These are phyloP conservation scores for Tetramorium alpestre DNA, from an alignment of 1,140 invertebrate species.

Conservation along the genomic window DNA sequence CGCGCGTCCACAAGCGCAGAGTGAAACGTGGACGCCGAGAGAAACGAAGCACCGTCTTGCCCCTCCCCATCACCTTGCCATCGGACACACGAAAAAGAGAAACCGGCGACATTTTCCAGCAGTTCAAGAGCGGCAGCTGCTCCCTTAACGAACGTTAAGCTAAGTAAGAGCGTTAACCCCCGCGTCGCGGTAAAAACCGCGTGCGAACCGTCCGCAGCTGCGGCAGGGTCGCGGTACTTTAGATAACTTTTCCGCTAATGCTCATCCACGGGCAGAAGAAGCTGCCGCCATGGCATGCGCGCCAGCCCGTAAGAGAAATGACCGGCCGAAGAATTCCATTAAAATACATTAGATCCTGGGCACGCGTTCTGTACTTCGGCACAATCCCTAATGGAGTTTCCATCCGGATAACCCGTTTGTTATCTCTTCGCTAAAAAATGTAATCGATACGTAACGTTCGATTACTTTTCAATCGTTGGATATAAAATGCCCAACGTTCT, in stretches of 20 bases:
- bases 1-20: neutral
- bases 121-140: constrained; percentile 66
- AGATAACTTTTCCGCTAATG: constrained; percentile 80
- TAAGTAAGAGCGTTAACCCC: constrained; percentile 78
- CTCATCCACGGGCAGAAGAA: constrained; percentile 70
- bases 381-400: constrained; percentile 74
- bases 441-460: neutral
- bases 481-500: neutral
- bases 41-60: constrained; percentile 11
- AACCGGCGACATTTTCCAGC: constrained; percentile 65
- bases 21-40: neutral
- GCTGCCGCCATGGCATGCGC: constrained; percentile 49
- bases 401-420: constrained; percentile 51
- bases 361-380: constrained; percentile 48
- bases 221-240: constrained; percentile 72
- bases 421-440: neutral
- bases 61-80: neutral
- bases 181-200: constrained; percentile 72
- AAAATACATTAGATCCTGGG: constrained; percentile 76
- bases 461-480: neutral
- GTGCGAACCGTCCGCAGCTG: constrained; percentile 73
- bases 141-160: constrained; percentile 80
- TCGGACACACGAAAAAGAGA: constrained; percentile 65
- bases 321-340: constrained; percentile 75
- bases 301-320: constrained; percentile 69